Percentiles rank a stretch among this genome's conserved stretches.
Conservation (phyloP, 2,797 vertebrate species). For the Staurois parvus region DNA sequence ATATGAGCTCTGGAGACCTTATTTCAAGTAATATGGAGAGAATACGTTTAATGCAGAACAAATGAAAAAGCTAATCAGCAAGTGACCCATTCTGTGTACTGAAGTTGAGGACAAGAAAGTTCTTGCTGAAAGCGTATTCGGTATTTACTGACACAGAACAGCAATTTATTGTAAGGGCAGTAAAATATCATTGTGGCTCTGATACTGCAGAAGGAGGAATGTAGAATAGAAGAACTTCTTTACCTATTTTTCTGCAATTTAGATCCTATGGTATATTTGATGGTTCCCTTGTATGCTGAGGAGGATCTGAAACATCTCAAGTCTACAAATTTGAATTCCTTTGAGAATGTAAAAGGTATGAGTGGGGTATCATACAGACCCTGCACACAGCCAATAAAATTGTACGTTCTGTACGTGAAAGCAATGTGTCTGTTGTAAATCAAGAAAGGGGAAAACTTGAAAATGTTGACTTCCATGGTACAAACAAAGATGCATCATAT, state of each 20-base stretch:
- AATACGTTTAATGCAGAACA: constrained; percentile 79
- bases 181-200: no score
- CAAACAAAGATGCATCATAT: no score
- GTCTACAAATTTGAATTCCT: not conserved
- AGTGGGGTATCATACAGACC: constrained; percentile 77
- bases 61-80: constrained; percentile 68
- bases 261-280: no score
- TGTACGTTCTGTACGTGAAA: constrained; percentile 80
- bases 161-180: no score
- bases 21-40: constrained; percentile 78
- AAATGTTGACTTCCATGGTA: constrained; percentile 74
- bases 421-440: constrained; percentile 81
- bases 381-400: constrained; percentile 75
- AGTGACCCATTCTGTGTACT: constrained; percentile 77
- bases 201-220: no score
- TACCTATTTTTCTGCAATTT: no score
- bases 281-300: no score
- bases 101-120: constrained; percentile 76
- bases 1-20: constrained; percentile 81
- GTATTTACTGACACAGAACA: no score
- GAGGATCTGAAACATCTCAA: no score
- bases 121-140: constrained; percentile 78
- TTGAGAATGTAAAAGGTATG: constrained; percentile 82
- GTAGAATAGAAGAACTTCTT: no score
- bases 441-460: constrained; percentile 80